These are phyloP conservation scores for Xanthia icteritia DNA, from an alignment of 2,888 invertebrate species.

Conservation along the genomic window DNA sequence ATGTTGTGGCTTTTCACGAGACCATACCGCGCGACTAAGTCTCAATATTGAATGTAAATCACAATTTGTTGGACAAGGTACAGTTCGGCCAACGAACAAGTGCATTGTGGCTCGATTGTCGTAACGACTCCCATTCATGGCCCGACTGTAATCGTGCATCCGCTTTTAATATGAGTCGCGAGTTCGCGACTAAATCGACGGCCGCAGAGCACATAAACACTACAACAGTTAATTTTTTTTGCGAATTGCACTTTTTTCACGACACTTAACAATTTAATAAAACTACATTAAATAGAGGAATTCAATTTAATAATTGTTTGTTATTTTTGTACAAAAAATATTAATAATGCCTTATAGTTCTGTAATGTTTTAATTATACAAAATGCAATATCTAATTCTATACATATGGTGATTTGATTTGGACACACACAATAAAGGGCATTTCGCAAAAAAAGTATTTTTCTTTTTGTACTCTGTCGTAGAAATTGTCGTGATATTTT, in stretches of 20 bases:
- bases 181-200: slow-evolving; percentile 20
- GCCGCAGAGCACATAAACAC: not conserved
- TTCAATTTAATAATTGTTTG: not conserved
- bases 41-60: slow-evolving; percentile 57
- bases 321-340: not conserved
- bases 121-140: slow-evolving; percentile 63
- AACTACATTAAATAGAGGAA: not conserved
- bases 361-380: not conserved
- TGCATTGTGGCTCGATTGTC: slow-evolving; percentile 56
- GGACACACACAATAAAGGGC: too few species aligned
- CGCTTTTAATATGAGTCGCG: slow-evolving; percentile 38
- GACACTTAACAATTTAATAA: not conserved
- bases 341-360: not conserved
- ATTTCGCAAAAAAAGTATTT: not conserved
- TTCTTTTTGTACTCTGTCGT: slow-evolving; percentile 10
- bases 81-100: slow-evolving; percentile 45
- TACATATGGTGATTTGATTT: too few species aligned
- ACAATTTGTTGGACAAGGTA: slow-evolving; percentile 49
- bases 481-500: slow-evolving; percentile 26
- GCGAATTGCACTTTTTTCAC: not conserved
- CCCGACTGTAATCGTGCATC: slow-evolving; percentile 59
- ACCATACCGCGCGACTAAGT: slow-evolving; percentile 33
- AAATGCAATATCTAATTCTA: not conserved
- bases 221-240: not conserved
- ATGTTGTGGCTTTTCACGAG: slow-evolving; percentile 7